These are phyloP conservation scores for Lissonota sp. DNA, from an alignment of 2,888 invertebrate genomes.

Conservation along the genomic window DNA sequence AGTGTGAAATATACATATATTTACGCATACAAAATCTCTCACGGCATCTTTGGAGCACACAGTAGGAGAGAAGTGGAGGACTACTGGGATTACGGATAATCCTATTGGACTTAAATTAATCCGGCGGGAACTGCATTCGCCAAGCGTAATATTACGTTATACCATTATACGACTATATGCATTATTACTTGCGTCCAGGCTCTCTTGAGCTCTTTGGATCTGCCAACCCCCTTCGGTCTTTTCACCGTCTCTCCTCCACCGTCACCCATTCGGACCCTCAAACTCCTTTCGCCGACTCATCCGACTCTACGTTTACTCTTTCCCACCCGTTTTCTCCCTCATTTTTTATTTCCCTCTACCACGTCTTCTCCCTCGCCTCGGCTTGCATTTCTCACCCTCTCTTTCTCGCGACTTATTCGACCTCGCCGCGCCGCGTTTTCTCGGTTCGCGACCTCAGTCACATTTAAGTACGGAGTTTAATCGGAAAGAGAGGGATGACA, in stretches of 20 bases:
- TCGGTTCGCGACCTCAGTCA: slow-evolving; percentile 57
- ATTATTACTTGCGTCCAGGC: slow-evolving; percentile 65
- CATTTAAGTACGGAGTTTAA: slow-evolving; percentile 59
- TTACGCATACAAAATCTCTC: background rate
- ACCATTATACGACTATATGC: slow-evolving; percentile 74
- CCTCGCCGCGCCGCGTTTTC: slow-evolving; percentile 42
- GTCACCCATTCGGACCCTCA: background rate
- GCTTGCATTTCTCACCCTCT: background rate
- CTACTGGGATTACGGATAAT: slow-evolving; percentile 80
- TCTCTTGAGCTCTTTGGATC: slow-evolving; percentile 48
- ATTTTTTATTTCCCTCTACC: slow-evolving; percentile 27
- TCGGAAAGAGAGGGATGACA: slow-evolving; percentile 41
- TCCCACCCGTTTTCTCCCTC: slow-evolving; percentile 42
- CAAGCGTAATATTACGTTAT: slow-evolving; percentile 77
- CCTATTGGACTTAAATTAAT: slow-evolving; percentile 82
- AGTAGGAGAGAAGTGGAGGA: slow-evolving; percentile 69
- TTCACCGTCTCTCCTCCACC: slow-evolving; percentile 22
- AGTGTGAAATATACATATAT: too few species aligned
- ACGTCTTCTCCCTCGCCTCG: slow-evolving; percentile 2
- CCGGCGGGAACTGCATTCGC: slow-evolving; percentile 76
- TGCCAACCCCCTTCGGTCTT: slow-evolving; percentile 31
- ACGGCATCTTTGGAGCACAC: slow-evolving; percentile 41
- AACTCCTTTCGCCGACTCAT: slow-evolving; percentile 7
- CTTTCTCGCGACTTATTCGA: slow-evolving; percentile 46
- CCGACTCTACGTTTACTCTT: slow-evolving; percentile 36